phyloP scores from a whole-genome alignment of 2,113 vertebrate genomes.

The Muntiacus muntjak region DNA sequence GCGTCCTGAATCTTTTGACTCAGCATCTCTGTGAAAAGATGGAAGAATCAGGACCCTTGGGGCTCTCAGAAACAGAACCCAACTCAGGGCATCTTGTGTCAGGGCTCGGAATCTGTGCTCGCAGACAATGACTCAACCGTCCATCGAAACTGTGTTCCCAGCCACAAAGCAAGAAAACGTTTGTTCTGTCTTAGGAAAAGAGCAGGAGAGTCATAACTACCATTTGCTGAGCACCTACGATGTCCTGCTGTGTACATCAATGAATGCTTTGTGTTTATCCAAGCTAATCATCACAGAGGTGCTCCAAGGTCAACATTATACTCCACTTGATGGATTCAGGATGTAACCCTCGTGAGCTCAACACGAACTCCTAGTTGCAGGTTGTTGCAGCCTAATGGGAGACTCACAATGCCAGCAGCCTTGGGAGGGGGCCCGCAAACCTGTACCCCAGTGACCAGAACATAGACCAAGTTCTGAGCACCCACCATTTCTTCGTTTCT shows the following conservation, averaged over 20 bases:
- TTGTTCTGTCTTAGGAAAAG: neutral
- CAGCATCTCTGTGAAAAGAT: neutral
- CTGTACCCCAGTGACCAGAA: neutral
- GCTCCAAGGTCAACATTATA: neutral
- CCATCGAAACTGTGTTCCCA: neutral
- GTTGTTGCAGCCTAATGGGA: neutral
- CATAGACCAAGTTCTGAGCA: neutral
- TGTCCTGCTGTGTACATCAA: neutral
- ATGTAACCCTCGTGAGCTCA: neutral
- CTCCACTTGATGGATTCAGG: fast-evolving
- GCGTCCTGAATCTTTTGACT: neutral
- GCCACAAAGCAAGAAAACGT: neutral
- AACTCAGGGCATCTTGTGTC: fast-evolving
- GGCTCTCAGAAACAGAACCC: neutral
- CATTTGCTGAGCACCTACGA: no score
- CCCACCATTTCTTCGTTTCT: neutral
- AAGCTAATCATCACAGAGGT: no score
- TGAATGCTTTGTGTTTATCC: neutral
- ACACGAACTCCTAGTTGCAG: neutral
- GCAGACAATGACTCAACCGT: fast-evolving
- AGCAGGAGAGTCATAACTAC: no score
- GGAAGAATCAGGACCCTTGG: no score
- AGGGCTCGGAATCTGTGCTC: no score
- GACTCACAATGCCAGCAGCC: neutral
- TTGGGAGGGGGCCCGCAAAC: fast-evolving